These are phyloP conservation scores for Jordanella pulchra DNA, from an alignment of 2,797 vertebrate species.

Conservation along the genomic window DNA sequence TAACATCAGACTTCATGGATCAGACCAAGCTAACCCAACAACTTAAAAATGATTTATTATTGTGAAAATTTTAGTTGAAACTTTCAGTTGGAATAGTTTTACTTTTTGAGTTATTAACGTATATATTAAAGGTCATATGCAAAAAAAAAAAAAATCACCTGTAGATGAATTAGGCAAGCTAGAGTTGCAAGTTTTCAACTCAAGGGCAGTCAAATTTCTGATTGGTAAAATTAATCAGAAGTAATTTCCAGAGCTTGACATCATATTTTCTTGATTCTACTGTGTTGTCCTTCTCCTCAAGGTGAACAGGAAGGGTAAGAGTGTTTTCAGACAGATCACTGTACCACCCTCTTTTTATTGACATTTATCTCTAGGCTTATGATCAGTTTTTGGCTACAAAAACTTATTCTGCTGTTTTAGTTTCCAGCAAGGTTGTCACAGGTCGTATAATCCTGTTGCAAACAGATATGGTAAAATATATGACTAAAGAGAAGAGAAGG, in stretches of 20 bases:
- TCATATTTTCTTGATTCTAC: constrained; percentile 51
- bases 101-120: constrained; percentile 16
- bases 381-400: constrained; percentile 29
- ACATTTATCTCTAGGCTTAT: not conserved
- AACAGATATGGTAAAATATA: not conserved
- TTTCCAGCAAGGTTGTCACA: not conserved
- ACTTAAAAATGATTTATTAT: constrained; percentile 57
- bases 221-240: constrained; percentile 70
- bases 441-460: not conserved
- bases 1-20: constrained; percentile 54
- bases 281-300: constrained; percentile 34
- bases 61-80: constrained; percentile 48
- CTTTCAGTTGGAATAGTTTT: constrained; percentile 33
- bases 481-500: not conserved
- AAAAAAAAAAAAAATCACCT: constrained; percentile 33
- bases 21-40: constrained; percentile 57
- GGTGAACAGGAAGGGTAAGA: constrained; percentile 44
- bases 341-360: not conserved
- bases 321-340: constrained; percentile 18
- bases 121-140: constrained; percentile 29
- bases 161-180: constrained; percentile 37
- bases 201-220: constrained; percentile 68
- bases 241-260: constrained; percentile 64
- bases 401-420: constrained; percentile 20
- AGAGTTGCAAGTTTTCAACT: constrained; percentile 51